phyloP scores from a whole-genome alignment of 2,888 invertebrate species.

The Tromatobia lineatoria region DNA sequence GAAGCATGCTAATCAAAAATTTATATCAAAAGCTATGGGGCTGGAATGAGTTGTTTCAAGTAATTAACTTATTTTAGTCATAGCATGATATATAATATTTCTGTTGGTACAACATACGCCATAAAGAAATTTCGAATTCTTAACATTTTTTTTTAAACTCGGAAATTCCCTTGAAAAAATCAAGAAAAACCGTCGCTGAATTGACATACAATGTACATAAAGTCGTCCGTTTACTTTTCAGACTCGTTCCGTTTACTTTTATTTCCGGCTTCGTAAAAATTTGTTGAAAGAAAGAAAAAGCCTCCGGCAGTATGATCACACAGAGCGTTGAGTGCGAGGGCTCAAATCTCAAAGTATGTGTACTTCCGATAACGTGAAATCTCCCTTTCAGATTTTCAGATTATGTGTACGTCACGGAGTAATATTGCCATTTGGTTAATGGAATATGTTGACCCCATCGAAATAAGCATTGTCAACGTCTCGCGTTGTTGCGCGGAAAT shows the following conservation, averaged over 20 bases:
- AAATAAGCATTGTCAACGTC: conserved; percentile 5
- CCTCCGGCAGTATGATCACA: neutral
- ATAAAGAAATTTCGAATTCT: too few species aligned
- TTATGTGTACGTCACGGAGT: neutral
- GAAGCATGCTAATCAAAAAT: neutral
- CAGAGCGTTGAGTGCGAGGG: neutral
- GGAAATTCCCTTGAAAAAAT: too few species aligned
- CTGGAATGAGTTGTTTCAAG: neutral
- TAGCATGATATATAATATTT: too few species aligned
- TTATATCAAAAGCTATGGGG: neutral
- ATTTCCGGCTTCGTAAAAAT: neutral
- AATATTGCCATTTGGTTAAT: conserved; percentile 8
- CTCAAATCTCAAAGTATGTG: neutral
- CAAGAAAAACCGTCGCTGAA: too few species aligned
- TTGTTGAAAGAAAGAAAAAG: conserved; percentile 3
- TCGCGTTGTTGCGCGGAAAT: conserved; percentile 10
- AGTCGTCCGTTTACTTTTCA: neutral
- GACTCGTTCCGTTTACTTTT: neutral
- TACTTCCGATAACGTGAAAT: neutral
- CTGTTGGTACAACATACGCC: too few species aligned
- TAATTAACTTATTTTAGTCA: too few species aligned
- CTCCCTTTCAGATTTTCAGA: neutral
- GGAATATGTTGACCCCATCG: neutral
- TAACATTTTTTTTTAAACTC: too few species aligned
- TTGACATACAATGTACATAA: too few species aligned